These are phyloP conservation scores for Mico argentatus DNA, from an alignment of 2,797 vertebrate species.

Conservation along the genomic window DNA sequence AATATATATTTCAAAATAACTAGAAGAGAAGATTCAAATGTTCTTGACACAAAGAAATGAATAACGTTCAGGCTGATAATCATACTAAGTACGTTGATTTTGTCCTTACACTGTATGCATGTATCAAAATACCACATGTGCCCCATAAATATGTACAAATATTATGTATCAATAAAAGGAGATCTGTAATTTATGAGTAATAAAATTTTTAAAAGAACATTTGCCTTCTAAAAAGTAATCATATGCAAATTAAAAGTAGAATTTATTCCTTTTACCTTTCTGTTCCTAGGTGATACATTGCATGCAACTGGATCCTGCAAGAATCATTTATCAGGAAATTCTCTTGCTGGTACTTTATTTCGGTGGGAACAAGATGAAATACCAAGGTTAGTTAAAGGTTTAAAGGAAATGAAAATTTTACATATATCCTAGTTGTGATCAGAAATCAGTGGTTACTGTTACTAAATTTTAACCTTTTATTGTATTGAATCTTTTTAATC, in stretches of 20 bases:
- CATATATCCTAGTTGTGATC: not conserved
- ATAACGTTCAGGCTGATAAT: not conserved
- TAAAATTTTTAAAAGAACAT: not conserved
- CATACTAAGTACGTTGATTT: not conserved
- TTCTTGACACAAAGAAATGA: not conserved
- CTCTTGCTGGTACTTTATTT: constrained; percentile 83
- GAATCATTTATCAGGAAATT: constrained; percentile 85
- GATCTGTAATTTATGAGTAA: not conserved
- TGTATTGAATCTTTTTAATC: not conserved
- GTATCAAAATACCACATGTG: not conserved
- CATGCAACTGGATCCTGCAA: constrained; percentile 78
- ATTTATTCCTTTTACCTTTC: constrained; percentile 49
- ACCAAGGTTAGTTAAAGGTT: constrained; percentile 90
- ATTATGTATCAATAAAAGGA: not conserved
- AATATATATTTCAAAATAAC: not conserved
- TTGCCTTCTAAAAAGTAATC: not conserved
- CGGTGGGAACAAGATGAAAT: constrained; percentile 93
- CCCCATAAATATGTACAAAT: not conserved
- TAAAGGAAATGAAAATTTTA: not conserved
- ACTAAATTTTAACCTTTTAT: constrained; percentile 33
- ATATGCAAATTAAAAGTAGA: constrained; percentile 4
- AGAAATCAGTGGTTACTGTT: constrained; percentile 25
- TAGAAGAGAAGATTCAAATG: not conserved
- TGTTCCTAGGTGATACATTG: constrained; percentile 79
- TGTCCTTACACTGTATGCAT: not conserved